Percentiles rank a stretch among this genome's conserved stretches.
These are phyloP conservation scores for Cerastis rubricosa DNA, from an alignment of 2,888 invertebrate species.

Conservation along the genomic window DNA sequence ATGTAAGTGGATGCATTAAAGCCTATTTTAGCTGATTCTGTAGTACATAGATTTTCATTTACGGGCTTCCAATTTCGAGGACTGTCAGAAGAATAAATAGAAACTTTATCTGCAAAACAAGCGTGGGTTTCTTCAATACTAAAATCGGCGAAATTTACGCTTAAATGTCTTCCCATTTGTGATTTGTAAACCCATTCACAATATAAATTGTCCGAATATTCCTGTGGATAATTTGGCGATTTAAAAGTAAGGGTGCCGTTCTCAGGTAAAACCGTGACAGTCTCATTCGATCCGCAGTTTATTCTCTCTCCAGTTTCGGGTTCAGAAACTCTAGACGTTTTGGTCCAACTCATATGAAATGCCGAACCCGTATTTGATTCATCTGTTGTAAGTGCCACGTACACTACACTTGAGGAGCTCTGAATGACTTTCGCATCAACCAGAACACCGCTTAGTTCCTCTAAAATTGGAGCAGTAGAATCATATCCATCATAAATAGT, in stretches of 20 bases:
- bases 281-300: conserved; percentile 84
- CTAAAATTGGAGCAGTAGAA: conserved; percentile 90
- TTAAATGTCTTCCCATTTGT: conserved; percentile 91
- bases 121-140: conserved; percentile 90
- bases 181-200: conserved; percentile 95
- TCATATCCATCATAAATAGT: conserved; percentile 94
- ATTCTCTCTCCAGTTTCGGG: conserved; percentile 55
- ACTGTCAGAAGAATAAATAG: conserved; percentile 90
- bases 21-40: conserved; percentile 75
- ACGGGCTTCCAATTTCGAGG: conserved; percentile 90
- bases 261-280: conserved; percentile 72
- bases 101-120: conserved; percentile 92
- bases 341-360: conserved; percentile 81
- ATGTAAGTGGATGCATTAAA: conserved; percentile 89
- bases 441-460: conserved; percentile 89
- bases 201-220: conserved; percentile 91
- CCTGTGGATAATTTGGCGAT: conserved; percentile 95
- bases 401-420: conserved; percentile 92
- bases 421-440: conserved; percentile 71
- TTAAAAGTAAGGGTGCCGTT: conserved; percentile 78
- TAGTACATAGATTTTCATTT: conserved; percentile 88
- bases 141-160: conserved; percentile 90
- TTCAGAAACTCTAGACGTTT: conserved; percentile 62
- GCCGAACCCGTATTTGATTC: conserved; percentile 84
- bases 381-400: conserved; percentile 88